Evolutionary conservation across 2,888 invertebrate genomes (phyloP), one percentile per base, ranked within the genome.

Genomic region (Abrostola triplasia): DNA sequence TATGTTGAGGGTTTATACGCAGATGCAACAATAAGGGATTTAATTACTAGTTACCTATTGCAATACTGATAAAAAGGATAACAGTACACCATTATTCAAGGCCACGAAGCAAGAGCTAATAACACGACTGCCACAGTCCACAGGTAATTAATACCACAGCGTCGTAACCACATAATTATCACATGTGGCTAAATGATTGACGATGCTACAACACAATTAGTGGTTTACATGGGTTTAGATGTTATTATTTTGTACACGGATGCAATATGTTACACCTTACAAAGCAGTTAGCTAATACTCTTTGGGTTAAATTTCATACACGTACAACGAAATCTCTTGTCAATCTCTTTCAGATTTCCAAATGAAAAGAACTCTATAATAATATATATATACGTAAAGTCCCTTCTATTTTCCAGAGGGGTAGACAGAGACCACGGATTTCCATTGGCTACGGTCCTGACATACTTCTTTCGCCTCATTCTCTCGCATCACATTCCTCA

Each of bases 51-150:
- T 24, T 24, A 4, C 24, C 24, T 24, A 24, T 24, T 24, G 24
- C 24, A 24, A 24, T 24, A 24, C 24, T 24, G 4, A 24, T 24
- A 24, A 24, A 24, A 13, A 53, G 49, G 48, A 59, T 48, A 36
- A 24, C 47, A 38, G 59, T 60, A 73, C 55, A 77, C 67, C 73
- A 73, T 24, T n/a, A 44, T 64, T 68, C 68, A 77, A 73, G 68
- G 77, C 10, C 69, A 50, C 12, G 41, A 57, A 54, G 48, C 62
- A 57, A 72, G 13, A 52, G 35, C 35, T 51, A 66, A 54, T 61
- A 61, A 12, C 42, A 10, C 41, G 59, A 58, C 60, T 58, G 60
- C 36, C 60, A 44, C 36, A 59, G 36, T 9, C 36, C 10, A 13
- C 10, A 42, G 12, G 36, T 74, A 59, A 75, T 74, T 66, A 75